A percentile compares a stretch with the other conserved stretches of the same genome.
Conservation (phyloP, 2,113 vertebrate species). For the Scartelaos histophorus region DNA sequence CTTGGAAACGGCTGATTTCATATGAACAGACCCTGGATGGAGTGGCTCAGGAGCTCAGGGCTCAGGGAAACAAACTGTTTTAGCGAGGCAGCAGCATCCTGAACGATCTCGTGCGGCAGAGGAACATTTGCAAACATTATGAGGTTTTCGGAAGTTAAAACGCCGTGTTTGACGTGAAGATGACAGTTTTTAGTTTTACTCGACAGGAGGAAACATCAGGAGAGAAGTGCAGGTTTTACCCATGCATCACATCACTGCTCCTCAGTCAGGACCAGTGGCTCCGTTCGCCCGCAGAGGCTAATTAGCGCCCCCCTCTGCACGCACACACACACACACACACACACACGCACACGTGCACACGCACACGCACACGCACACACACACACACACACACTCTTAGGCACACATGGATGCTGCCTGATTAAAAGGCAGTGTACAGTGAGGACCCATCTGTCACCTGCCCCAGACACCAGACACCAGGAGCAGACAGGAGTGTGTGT, state of each 20-base stretch:
- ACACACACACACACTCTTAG: constrained; percentile 16
- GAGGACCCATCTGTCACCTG: constrained; percentile 87
- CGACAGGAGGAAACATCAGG: not conserved
- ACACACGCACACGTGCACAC: not conserved
- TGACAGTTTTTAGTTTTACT: not conserved
- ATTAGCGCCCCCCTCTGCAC: constrained; percentile 80
- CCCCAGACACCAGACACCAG: constrained; percentile 75
- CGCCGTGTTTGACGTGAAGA: too few species aligned
- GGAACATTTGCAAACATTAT: too few species aligned
- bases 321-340: not conserved
- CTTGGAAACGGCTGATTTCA: too few species aligned
- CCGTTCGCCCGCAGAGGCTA: constrained; percentile 78
- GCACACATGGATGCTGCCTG: constrained; percentile 85
- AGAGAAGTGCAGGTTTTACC: not conserved
- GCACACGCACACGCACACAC: constrained; percentile 63
- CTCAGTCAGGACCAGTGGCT: constrained; percentile 43
- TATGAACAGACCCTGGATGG: too few species aligned
- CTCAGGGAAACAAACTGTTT: too few species aligned
- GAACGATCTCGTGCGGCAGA: too few species aligned
- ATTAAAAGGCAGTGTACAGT: constrained; percentile 89
- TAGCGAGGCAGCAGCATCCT: too few species aligned
- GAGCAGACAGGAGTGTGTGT: constrained; percentile 32
- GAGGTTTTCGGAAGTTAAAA: too few species aligned
- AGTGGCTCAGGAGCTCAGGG: too few species aligned
- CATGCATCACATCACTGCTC: constrained; percentile 36